Evolutionary conservation across 2,888 invertebrate genomes (phyloP).

Genomic region (Agriopis marginaria): DNA sequence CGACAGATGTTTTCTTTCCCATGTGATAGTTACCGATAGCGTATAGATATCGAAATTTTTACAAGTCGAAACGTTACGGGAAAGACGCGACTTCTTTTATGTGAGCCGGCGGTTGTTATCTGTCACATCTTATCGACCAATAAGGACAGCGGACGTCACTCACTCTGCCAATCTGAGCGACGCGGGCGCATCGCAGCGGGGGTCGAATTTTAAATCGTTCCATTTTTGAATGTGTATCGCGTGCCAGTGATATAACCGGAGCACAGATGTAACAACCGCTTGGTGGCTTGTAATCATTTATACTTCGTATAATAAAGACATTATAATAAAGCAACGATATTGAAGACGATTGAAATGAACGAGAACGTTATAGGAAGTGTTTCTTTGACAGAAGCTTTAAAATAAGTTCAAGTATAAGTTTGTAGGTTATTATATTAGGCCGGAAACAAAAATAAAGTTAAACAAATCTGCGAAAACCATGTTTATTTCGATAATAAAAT

Average conservation of each 20-base stretch:
- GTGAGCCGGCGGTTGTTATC: slow-evolving; percentile 79
- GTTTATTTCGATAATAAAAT: no score
- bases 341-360: slow-evolving; percentile 11
- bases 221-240: slow-evolving; percentile 74
- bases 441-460: no score
- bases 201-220: slow-evolving; percentile 76
- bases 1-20: slow-evolving; percentile 83
- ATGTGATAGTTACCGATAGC: slow-evolving; percentile 75
- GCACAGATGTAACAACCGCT: slow-evolving; percentile 35
- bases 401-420: background rate
- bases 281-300: slow-evolving; percentile 29
- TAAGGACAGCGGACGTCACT: slow-evolving; percentile 85
- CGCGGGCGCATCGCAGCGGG: slow-evolving; percentile 77
- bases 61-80: slow-evolving; percentile 74
- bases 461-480: no score
- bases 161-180: slow-evolving; percentile 81
- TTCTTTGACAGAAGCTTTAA: background rate
- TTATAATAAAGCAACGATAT: slow-evolving; percentile 22
- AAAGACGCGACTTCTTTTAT: slow-evolving; percentile 80
- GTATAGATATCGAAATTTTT: slow-evolving; percentile 65
- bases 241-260: slow-evolving; percentile 74
- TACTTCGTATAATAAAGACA: slow-evolving; percentile 39
- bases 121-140: slow-evolving; percentile 84
- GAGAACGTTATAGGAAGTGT: background rate
- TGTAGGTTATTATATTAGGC: no score